Base-by-base conservation (phyloP, 2,113 vertebrate genomes). In the Puffinus mauretanicus region DNA sequence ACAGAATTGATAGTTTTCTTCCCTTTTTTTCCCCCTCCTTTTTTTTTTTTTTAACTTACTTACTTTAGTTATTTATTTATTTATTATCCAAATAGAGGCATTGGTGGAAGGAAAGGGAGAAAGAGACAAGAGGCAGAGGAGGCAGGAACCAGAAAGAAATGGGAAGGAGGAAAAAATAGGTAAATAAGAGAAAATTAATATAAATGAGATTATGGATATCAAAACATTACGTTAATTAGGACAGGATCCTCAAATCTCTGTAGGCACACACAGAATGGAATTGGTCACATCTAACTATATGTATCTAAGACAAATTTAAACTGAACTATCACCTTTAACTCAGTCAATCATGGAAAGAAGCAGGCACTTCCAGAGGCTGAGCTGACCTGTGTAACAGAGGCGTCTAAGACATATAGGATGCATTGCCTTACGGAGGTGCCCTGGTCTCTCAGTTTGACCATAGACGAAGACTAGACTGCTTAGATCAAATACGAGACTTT, bases 401-500 rank as follows among this genome's bases (percentile, higher is more conserved):
- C 2, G 4, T 15, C 81, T 72, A 11, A 83, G 91, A 40, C 94
- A 67, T 7, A 55, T 2, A 57, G 88, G 72, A 84, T 67, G 83
- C 65, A 55, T 15, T 87, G 77, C 66, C 38, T 76, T 46, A 61
- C 0, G 15, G 89, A 85, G 87, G 70, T 72, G 73, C 89, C 89
- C 84, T 57, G 91, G 38, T 82, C 49, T 49, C 89, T 38, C 84
- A 9, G 3, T 55, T 94, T 42, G 78, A 94, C 87, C 70, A 87
- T 2, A 93, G 94, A 97, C 77, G 40, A 97, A 0, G n/a, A 97
- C 84, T 61, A 38, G 89, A 97, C 96, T 54, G 73, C 87, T 91
- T 21, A 61, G 89, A 46, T 91, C 38, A 36, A 95, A 86, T 38
- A 97, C 96, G 90, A 96, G 96, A 97, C 96, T 96, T 94, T 76